Evolutionary conservation across 2,797 vertebrate genomes (phyloP).

Genomic region (Bradypus variegatus): DNA sequence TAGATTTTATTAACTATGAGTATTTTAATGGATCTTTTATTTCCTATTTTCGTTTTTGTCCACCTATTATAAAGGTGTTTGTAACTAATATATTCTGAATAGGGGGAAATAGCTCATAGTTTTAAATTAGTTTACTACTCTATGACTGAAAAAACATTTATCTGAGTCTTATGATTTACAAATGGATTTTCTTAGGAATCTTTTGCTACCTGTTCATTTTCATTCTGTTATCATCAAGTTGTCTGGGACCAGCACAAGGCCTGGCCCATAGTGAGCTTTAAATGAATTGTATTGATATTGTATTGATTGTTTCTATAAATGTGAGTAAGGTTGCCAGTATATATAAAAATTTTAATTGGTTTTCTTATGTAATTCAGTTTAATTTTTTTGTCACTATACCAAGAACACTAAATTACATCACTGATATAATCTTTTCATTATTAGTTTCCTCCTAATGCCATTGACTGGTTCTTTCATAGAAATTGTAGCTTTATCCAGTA

Average conservation of each 20-base stretch:
- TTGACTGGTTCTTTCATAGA: background rate
- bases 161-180: background rate
- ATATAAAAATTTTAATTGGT: background rate
- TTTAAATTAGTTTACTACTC: constrained; percentile 32
- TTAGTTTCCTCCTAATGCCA: constrained; percentile 9
- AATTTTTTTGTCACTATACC: background rate
- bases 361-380: constrained; percentile 7
- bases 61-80: constrained; percentile 66
- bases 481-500: background rate
- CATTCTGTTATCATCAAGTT: constrained; percentile 5
- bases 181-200: constrained; percentile 15
- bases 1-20: constrained; percentile 72
- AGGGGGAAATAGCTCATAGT: background rate
- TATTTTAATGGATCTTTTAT: constrained; percentile 68
- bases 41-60: constrained; percentile 67
- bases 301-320: constrained; percentile 19
- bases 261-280: background rate
- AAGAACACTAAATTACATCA: constrained; percentile 17
- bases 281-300: background rate
- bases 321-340: background rate
- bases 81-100: constrained; percentile 55
- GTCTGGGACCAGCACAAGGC: background rate
- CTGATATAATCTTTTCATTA: background rate
- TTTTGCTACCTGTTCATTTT: background rate
- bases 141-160: background rate